A percentile compares a stretch with the other conserved stretches of the same genome.
phyloP scores from a whole-genome alignment of 2,888 invertebrate genomes.

The Oligia fasciuncula region DNA sequence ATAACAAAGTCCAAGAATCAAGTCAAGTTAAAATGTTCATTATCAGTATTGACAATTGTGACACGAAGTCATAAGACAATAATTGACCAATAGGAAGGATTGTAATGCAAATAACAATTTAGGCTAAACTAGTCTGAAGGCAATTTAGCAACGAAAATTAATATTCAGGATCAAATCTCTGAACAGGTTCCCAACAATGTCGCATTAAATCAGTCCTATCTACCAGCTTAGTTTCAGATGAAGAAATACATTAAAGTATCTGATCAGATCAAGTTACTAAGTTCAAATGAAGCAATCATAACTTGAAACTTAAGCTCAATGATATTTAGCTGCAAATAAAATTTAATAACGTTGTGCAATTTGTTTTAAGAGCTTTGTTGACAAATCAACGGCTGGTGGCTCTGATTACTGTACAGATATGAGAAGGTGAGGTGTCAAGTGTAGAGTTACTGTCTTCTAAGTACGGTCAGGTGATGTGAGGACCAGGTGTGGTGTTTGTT shows the following conservation, averaged over 20 bases:
- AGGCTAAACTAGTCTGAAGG: slow-evolving; percentile 18
- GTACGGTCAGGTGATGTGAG: slow-evolving; percentile 42
- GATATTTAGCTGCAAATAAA: slow-evolving; percentile 64
- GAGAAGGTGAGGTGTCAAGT: slow-evolving; percentile 61
- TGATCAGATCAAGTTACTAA: slow-evolving; percentile 53
- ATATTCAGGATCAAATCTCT: slow-evolving; percentile 51
- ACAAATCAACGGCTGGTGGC: slow-evolving; percentile 73
- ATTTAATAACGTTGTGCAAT: slow-evolving; percentile 65
- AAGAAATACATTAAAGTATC: slow-evolving; percentile 62
- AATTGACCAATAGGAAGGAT: slow-evolving; percentile 29
- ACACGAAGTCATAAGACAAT: slow-evolving; percentile 9
- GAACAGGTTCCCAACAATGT: slow-evolving; percentile 56
- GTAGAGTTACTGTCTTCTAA: slow-evolving; percentile 53
- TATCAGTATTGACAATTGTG: slow-evolving; percentile 25
- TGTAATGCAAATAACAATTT: slow-evolving; percentile 28
- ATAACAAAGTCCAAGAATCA: background rate
- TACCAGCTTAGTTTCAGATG: slow-evolving; percentile 47
- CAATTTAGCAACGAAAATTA: slow-evolving; percentile 37
- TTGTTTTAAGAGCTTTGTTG: slow-evolving; percentile 68
- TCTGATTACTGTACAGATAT: slow-evolving; percentile 70
- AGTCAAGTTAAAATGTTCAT: background rate
- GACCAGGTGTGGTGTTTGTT: slow-evolving; percentile 27
- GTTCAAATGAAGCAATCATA: slow-evolving; percentile 62
- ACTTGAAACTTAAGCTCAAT: slow-evolving; percentile 60
- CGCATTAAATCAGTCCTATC: slow-evolving; percentile 50